Evolutionary conservation across 2,888 invertebrate genomes (phyloP), one percentile per base, ranked within the genome.

Genomic region (Lycia hirtaria): DNA sequence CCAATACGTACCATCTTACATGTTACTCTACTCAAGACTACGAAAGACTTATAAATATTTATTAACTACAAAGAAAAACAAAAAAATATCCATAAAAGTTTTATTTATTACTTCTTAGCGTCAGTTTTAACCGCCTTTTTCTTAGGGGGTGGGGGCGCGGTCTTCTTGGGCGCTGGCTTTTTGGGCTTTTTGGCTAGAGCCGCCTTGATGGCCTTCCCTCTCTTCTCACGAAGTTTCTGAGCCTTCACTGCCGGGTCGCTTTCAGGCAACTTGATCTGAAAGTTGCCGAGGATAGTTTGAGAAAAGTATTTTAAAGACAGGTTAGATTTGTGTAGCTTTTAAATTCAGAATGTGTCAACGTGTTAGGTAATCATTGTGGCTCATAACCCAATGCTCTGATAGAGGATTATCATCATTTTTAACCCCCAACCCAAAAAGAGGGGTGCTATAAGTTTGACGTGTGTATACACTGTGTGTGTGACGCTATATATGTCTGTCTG

Each of bases 351-450:
- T 45, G 61, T 81, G 92, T 91, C 92, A 92, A 91, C 88, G 89
- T 91, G 85, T 69, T 76, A 58, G 64, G 89, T 88, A 91, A 92
- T 91, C 91, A 91, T 79, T 64, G 76, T 67, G 52, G 0, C n/a
- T 91, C 91, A 92, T 91, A 91, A 91, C 91, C 91, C 91, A 92
- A 92, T 92, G 91, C 91, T 92, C 91, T 91, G 88, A 80, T 61
- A 85, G 81, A 87, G 85, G 67, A 60, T 3, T 85, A 75, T 90
- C 90, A 91, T 91, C 90, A 91, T 88, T 68, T 73, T 0, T 6
- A 50, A 47, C 64, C 5, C 53, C 40, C 28, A 5, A 0, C 12
- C 4, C n/a, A n/a, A n/a, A n/a, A n/a, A n/a, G n/a, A n/a, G n/a
- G n/a, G n/a, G n/a, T n/a, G n/a, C n/a, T n/a, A n/a, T n/a, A n/a